A percentile compares a stretch with the other conserved stretches of the same genome.
These are phyloP conservation scores for Nansenia antarctica DNA, from an alignment of 2,113 vertebrate genomes.

Conservation along the genomic window DNA sequence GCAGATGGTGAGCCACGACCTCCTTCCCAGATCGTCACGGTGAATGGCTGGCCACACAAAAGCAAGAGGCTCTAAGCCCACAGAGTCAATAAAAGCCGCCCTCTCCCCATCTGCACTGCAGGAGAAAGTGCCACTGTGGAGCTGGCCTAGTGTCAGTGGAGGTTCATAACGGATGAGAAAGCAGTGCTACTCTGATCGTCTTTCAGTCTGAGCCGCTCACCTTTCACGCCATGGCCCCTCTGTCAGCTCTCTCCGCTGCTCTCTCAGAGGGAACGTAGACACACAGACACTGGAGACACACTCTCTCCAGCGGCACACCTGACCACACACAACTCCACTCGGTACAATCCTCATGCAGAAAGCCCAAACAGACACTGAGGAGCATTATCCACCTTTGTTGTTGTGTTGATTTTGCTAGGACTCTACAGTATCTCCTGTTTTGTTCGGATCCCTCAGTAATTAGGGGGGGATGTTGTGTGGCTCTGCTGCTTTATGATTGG, in stretches of 20 bases:
- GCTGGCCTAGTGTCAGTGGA: constrained; percentile 44
- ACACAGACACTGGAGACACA: constrained; percentile 21
- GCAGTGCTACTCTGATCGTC: constrained; percentile 66
- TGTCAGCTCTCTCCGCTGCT: constrained; percentile 31
- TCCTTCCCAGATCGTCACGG: constrained; percentile 45
- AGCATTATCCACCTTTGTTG: constrained; percentile 33
- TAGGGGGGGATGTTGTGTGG: constrained; percentile 14
- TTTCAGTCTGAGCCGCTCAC: constrained; percentile 73
- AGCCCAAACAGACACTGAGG: constrained; percentile 23
- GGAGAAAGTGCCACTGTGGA: constrained; percentile 64
- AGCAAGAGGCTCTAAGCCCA: constrained; percentile 57
- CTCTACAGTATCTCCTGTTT: constrained; percentile 5
- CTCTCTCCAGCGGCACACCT: constrained; percentile 21
- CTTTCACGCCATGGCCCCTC: constrained; percentile 65
- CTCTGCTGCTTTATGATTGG: constrained; percentile 66
- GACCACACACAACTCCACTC: neutral
- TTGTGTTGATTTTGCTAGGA: constrained; percentile 6
- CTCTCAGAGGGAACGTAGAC: constrained; percentile 46
- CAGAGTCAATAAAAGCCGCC: constrained; percentile 48
- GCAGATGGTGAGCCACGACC: constrained; percentile 71
- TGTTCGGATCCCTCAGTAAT: constrained; percentile 1
- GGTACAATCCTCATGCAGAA: constrained; percentile 13
- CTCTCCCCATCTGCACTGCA: constrained; percentile 43
- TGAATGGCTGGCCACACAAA: constrained; percentile 63
- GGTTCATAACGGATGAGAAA: constrained; percentile 68